Conservation (phyloP, 2,113 vertebrate species). For the Pyrgilauda ruficollis region DNA sequence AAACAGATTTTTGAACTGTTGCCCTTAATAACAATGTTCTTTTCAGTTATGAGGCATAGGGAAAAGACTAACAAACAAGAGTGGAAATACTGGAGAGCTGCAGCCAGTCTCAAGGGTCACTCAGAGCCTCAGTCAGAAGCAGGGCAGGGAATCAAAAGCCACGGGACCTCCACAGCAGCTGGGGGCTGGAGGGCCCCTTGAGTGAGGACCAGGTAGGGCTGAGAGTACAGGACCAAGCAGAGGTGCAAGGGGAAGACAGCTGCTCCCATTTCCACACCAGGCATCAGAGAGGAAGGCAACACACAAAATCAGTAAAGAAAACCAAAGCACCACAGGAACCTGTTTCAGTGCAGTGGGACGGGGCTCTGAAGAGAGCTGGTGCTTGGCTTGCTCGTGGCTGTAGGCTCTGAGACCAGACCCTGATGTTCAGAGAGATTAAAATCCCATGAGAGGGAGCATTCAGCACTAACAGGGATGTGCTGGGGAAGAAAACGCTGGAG, state of each 20-base stretch:
- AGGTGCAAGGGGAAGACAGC: background rate
- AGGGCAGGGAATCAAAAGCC: background rate
- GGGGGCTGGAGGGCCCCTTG: background rate
- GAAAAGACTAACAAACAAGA: background rate
- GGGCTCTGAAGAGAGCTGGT: background rate
- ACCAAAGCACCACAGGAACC: background rate
- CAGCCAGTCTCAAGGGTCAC: background rate
- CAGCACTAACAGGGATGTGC: background rate
- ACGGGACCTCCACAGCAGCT: background rate
- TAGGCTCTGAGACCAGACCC: background rate
- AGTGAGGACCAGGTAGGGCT: background rate
- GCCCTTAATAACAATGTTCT: background rate
- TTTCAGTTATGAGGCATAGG: background rate
- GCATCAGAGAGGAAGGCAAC: background rate
- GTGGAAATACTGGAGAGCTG: background rate
- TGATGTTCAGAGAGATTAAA: background rate
- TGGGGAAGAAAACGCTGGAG: fast-evolving
- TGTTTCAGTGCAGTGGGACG: too few species aligned
- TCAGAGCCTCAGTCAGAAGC: background rate
- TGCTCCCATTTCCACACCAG: background rate
- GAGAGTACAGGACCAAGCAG: background rate
- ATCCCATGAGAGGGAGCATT: background rate
- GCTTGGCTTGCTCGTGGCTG: background rate
- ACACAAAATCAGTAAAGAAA: background rate
- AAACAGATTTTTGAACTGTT: background rate